Percentiles rank a stretch among this genome's conserved stretches.
Evolutionary conservation across 2,797 vertebrate genomes (phyloP).

Genomic region (Muscicapa comitata): DNA sequence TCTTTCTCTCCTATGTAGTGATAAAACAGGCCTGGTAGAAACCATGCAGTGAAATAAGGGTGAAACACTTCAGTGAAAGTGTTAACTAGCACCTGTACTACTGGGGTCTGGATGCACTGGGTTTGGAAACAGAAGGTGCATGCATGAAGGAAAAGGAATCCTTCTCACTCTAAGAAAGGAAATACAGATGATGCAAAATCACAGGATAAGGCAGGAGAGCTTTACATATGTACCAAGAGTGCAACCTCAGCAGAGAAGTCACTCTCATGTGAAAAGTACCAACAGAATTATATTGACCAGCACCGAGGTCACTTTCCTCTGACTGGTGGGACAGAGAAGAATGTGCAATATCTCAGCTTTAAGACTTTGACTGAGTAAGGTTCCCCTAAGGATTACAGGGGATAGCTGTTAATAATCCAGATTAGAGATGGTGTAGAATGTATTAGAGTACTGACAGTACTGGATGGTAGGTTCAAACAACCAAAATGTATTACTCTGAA

Average conservation of each 20-base stretch:
- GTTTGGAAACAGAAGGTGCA: background rate
- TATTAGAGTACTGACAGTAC: background rate
- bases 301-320: background rate
- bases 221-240: background rate
- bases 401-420: background rate
- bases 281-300: background rate
- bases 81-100: background rate
- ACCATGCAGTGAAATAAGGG: background rate
- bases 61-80: background rate
- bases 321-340: background rate
- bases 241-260: background rate
- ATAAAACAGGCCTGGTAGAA: background rate
- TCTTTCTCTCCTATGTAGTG: background rate
- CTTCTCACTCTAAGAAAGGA: background rate
- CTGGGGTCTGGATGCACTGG: background rate
- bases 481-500: background rate
- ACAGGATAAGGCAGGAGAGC: background rate
- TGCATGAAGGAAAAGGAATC: background rate
- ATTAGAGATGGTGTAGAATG: background rate
- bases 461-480: background rate
- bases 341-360: background rate
- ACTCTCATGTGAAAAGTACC: background rate
- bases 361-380: background rate
- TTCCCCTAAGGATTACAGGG: background rate
- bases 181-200: background rate